Evolutionary conservation across 1,140 invertebrate species (phyloP).

Genomic region (Polypedilum pembai): DNA sequence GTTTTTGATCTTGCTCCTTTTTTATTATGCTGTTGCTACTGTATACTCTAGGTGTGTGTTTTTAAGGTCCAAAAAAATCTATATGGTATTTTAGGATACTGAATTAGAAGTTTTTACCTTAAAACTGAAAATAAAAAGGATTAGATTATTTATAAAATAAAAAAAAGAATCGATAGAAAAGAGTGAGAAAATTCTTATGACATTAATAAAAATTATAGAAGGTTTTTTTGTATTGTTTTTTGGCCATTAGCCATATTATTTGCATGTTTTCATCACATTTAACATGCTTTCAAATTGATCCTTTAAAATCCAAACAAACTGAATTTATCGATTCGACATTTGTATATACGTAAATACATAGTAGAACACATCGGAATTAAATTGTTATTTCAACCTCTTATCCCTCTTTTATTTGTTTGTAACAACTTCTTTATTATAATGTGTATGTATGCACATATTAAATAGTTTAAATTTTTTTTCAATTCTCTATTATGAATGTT

Average conservation of each 20-base stretch:
- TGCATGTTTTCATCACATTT: constrained; percentile 24
- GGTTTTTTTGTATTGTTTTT: constrained; percentile 11
- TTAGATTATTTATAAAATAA: neutral
- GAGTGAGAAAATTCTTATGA: constrained; percentile 18
- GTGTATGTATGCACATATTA: neutral
- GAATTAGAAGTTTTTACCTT: neutral
- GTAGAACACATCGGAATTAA: neutral
- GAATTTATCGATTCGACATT: constrained; percentile 18
- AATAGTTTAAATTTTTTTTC: neutral
- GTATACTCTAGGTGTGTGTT: neutral
- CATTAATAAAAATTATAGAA: constrained; percentile 20
- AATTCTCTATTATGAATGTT: neutral
- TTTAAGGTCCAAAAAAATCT: neutral
- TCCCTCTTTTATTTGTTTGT: constrained; percentile 12
- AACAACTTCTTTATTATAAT: neutral
- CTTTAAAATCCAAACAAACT: constrained; percentile 9
- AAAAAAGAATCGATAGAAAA: neutral
- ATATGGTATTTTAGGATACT: neutral
- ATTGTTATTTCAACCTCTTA: constrained; percentile 14
- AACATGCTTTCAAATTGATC: constrained; percentile 26
- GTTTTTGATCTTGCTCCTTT: neutral
- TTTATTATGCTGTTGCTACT: neutral
- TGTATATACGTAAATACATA: neutral
- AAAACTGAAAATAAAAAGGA: neutral
- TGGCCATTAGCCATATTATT: constrained; percentile 14